Conservation (phyloP, 2,888 invertebrate genomes). For the Cotesia congregata region DNA sequence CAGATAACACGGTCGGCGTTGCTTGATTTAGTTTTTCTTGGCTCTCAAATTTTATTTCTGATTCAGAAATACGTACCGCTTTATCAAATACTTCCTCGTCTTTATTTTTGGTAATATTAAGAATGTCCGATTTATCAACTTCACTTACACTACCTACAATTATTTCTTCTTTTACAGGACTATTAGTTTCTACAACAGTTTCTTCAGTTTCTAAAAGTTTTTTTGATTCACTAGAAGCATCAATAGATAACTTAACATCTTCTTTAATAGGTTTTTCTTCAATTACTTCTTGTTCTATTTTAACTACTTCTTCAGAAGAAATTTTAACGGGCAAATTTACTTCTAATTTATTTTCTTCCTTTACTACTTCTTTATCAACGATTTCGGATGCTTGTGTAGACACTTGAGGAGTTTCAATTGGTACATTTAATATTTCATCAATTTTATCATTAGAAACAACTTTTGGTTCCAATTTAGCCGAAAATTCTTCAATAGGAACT, state of each 20-base stretch:
- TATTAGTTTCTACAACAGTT: neutral
- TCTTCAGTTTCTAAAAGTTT: neutral
- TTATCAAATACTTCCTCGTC: neutral
- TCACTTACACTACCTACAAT: neutral
- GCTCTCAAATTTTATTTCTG: neutral
- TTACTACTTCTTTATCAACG: neutral
- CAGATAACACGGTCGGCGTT: constrained; percentile 24
- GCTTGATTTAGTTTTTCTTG: constrained; percentile 23
- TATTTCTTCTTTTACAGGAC: constrained; percentile 23
- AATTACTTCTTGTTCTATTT: neutral
- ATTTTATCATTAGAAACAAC: neutral
- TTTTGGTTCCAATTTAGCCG: constrained; percentile 48
- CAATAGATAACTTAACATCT: neutral
- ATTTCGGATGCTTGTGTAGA: neutral
- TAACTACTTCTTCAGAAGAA: neutral
- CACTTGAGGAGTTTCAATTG: neutral
- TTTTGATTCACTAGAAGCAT: neutral
- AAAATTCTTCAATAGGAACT: constrained; percentile 60
- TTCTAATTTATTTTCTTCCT: neutral
- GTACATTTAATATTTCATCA: neutral
- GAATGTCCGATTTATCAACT: neutral
- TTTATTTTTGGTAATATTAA: constrained; percentile 19
- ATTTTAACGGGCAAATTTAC: neutral
- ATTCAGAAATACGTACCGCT: constrained; percentile 30
- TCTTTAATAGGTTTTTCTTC: neutral